Evolutionary conservation across 2,113 vertebrate genomes (phyloP), one percentile per base, ranked within the genome.

Genomic region (Odontophorus gujanensis): DNA sequence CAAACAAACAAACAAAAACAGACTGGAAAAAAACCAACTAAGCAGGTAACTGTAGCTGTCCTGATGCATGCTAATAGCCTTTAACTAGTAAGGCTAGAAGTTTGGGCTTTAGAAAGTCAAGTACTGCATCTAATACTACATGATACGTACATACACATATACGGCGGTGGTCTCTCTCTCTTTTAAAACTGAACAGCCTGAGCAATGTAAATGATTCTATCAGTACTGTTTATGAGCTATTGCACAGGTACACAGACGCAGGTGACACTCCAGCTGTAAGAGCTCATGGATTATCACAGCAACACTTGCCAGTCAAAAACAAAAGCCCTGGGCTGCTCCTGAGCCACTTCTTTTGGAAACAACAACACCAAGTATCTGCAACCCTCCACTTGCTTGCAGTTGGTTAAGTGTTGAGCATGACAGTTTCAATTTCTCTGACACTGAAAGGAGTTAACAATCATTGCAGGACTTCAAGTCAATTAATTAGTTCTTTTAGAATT

Each of bases 281-380:
- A 58, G 34, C 14, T 21, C 16, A 17, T 8, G 40, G 5, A 2
- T 30, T 22, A 13, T 45, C 26, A 63, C 20, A 0, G n/a, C 3
- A 5, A 7, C 4, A 19, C 0, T 19, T 75, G 36, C 57, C 51
- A 30, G 18, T 48, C 36, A 10, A 36, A 61, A 36, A 25, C 14
- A 21, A 16, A 26, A 48, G 74, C 42, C 28, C 25, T 61, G 18
- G 6, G 14, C 34, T 30, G 28, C 2, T 30, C 25, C 2, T 4
- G n/a, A 76, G 67, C 55, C 14, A 0, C 11, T 38, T 19, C 42
- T 50, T 19, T 8, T 38, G 24, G 38, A 43, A 61, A 57, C 24
- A 1, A 18, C 51, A 22, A 30, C 48, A 11, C 62, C 57, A 21
- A 0, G 17, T 0, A 21, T 63, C 73, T 2, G 4, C 2, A 48